Evolutionary conservation across 2,888 invertebrate genomes (phyloP).

Genomic region (Synergus umbraculus): DNA sequence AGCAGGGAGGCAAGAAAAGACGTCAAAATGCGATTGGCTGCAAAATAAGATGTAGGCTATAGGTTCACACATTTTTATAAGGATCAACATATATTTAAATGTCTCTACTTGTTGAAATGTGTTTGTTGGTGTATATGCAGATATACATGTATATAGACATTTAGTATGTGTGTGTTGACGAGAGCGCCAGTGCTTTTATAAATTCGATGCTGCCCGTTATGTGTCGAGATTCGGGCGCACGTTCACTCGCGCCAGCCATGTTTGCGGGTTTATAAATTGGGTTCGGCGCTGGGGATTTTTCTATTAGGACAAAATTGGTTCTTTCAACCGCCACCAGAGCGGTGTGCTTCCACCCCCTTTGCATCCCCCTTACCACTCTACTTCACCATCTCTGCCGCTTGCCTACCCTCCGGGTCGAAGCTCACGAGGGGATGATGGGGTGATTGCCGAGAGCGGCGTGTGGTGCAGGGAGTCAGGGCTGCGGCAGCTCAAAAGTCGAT

Average conservation of each 20-base stretch:
- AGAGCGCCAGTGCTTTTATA: slow-evolving; percentile 43
- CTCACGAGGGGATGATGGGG: slow-evolving; percentile 21
- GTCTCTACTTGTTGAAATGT: not conserved
- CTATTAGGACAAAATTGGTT: slow-evolving; percentile 78
- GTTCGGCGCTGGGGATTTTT: slow-evolving; percentile 77
- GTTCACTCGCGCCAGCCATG: slow-evolving; percentile 72
- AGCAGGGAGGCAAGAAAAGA: not conserved
- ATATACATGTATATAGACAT: not conserved
- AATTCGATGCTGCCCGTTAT: slow-evolving; percentile 49
- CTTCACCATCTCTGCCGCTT: slow-evolving; percentile 40
- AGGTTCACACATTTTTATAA: not conserved
- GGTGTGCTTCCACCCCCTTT: slow-evolving; percentile 58
- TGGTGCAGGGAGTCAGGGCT: slow-evolving; percentile 49
- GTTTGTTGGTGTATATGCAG: not conserved
- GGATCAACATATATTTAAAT: slow-evolving; percentile 21
- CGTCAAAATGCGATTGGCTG: not conserved
- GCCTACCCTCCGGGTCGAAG: slow-evolving; percentile 38
- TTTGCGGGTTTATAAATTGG: slow-evolving; percentile 78
- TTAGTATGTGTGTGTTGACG: slow-evolving; percentile 17
- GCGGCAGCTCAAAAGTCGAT: slow-evolving; percentile 71
- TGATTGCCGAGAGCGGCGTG: slow-evolving; percentile 47
- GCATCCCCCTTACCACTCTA: slow-evolving; percentile 32
- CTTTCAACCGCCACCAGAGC: slow-evolving; percentile 77
- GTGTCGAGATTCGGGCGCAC: slow-evolving; percentile 48
- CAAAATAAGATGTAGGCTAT: not conserved